phyloP scores from a whole-genome alignment of 2,797 vertebrate genomes.

The Setipinna tenuifilis region DNA sequence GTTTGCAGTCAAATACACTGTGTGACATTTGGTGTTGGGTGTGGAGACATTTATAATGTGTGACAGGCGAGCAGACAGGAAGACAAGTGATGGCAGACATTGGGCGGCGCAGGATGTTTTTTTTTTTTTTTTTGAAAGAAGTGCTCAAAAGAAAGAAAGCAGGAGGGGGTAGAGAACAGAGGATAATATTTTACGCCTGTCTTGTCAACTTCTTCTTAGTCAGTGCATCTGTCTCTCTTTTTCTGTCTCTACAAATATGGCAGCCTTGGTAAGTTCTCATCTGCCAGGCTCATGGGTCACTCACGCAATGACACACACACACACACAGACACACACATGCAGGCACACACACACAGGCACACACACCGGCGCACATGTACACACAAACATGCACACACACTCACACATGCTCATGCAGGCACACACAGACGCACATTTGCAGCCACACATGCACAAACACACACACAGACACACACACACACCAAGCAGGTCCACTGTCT shows the following conservation, averaged over 20 bases:
- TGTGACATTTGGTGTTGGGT: background rate
- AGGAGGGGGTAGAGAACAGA: background rate
- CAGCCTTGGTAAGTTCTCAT: background rate
- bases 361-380: too few species aligned
- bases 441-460: background rate
- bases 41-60: background rate
- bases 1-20: background rate
- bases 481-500: constrained; percentile 36
- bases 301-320: background rate
- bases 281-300: background rate
- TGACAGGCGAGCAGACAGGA: background rate
- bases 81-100: background rate
- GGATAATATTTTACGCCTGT: constrained; percentile 35
- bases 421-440: background rate
- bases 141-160: background rate
- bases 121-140: background rate
- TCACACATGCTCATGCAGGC: background rate
- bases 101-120: background rate
- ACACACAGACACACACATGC: background rate
- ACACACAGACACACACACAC: background rate
- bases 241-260: background rate
- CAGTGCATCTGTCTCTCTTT: background rate
- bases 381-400: background rate
- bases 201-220: constrained; percentile 20
- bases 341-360: background rate